These are phyloP conservation scores for Lycia hirtaria DNA, from an alignment of 2,888 invertebrate genomes.

Conservation along the genomic window DNA sequence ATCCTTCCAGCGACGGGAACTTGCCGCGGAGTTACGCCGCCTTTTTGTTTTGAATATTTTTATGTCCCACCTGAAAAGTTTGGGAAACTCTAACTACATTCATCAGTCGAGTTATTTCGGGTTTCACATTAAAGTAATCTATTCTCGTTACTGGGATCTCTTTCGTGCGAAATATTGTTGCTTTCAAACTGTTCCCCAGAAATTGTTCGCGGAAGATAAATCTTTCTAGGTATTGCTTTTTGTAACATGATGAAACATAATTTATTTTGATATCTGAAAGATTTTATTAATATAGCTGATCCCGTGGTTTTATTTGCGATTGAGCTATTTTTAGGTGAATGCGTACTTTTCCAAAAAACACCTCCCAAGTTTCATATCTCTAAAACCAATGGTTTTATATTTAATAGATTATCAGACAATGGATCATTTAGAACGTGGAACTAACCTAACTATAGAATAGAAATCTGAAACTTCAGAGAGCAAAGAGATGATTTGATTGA, in stretches of 20 bases:
- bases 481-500: no score
- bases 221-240: conserved; percentile 10
- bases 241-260: background rate
- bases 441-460: no score
- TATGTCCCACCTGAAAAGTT: conserved; percentile 33
- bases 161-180: conserved; percentile 22
- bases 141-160: conserved; percentile 25
- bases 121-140: conserved; percentile 30
- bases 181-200: conserved; percentile 16
- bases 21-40: conserved; percentile 25
- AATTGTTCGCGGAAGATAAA: conserved; percentile 18
- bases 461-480: no score
- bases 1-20: conserved; percentile 41
- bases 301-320: background rate
- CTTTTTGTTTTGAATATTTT: conserved; percentile 40
- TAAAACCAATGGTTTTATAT: no score
- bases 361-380: no score
- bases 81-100: conserved; percentile 32
- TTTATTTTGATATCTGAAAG: conserved; percentile 12
- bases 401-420: no score
- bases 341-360: no score
- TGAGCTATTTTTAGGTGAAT: background rate
- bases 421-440: no score
- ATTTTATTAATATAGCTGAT: background rate
- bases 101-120: conserved; percentile 33